Conservation (phyloP, 2,797 vertebrate genomes). For the Pelochelys cantorii region DNA sequence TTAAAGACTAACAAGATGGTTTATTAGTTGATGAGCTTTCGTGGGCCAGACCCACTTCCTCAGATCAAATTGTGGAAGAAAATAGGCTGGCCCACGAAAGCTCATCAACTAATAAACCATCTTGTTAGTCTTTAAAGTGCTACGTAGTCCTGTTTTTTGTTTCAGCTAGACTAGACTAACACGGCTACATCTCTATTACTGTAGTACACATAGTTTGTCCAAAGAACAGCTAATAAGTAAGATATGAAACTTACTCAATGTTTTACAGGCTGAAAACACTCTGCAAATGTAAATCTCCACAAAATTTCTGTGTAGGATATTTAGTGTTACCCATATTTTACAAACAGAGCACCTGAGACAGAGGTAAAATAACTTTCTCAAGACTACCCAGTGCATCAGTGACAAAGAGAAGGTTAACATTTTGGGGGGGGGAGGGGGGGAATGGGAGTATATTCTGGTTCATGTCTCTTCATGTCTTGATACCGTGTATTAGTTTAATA, state of each 20-base stretch:
- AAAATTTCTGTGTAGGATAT: background rate
- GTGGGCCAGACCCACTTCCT: too few species aligned
- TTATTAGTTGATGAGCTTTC: too few species aligned
- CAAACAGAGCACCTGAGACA: background rate
- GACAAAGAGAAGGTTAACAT: background rate
- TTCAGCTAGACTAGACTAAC: too few species aligned
- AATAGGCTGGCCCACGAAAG: too few species aligned
- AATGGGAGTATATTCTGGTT: background rate
- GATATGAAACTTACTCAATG: background rate
- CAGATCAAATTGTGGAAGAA: too few species aligned
- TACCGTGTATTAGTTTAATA: rapidly evolving
- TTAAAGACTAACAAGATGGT: too few species aligned
- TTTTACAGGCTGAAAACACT: background rate
- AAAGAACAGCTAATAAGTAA: background rate
- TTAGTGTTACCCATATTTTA: background rate
- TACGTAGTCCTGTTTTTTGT: too few species aligned
- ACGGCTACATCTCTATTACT: too few species aligned
- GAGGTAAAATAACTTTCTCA: background rate
- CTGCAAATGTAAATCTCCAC: background rate
- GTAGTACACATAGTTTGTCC: background rate
- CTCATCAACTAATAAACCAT: too few species aligned
- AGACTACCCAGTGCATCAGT: background rate
- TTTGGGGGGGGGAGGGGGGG: background rate
- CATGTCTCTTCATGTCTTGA: background rate
- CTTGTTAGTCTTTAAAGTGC: too few species aligned